Evolutionary conservation across 2,888 invertebrate species (phyloP).

Genomic region (Ptycholaimellus sp.): DNA sequence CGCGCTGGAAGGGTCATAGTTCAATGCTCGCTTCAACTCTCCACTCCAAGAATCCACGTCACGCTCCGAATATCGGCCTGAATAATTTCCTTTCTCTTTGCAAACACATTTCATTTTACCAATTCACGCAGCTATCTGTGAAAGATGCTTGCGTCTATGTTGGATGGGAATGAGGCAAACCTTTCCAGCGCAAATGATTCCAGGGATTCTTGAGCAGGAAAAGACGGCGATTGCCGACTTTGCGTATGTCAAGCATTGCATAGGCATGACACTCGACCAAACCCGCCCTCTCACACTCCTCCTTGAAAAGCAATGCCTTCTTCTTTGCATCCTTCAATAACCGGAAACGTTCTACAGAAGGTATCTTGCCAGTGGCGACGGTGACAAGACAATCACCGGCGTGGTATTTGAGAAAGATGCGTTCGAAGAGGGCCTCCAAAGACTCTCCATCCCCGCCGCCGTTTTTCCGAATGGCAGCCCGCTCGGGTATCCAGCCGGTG

Average conservation of each 20-base stretch:
- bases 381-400: slow-evolving; percentile 49
- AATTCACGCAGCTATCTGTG: too few species aligned
- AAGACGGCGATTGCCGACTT: slow-evolving; percentile 47
- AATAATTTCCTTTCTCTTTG: too few species aligned
- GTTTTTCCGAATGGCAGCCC: slow-evolving; percentile 45
- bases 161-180: too few species aligned
- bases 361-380: slow-evolving; percentile 56
- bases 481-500: slow-evolving; percentile 87
- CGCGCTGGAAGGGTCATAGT: slow-evolving; percentile 66
- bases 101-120: too few species aligned
- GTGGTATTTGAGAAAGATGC: too few species aligned
- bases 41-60: slow-evolving; percentile 60
- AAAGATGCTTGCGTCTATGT: too few species aligned
- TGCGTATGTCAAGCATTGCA: slow-evolving; percentile 58
- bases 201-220: slow-evolving; percentile 81
- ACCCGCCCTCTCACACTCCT: slow-evolving; percentile 58
- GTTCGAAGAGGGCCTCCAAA: slow-evolving; percentile 46
- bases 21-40: slow-evolving; percentile 42
- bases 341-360: too few species aligned
- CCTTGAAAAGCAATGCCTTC: slow-evolving; percentile 5
- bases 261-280: slow-evolving; percentile 77
- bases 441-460: too few species aligned
- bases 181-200: slow-evolving; percentile 86
- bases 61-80: slow-evolving; percentile 67
- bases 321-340: background rate